Conservation (phyloP, 2,113 vertebrate species). For the Archocentrus centrarchus region DNA sequence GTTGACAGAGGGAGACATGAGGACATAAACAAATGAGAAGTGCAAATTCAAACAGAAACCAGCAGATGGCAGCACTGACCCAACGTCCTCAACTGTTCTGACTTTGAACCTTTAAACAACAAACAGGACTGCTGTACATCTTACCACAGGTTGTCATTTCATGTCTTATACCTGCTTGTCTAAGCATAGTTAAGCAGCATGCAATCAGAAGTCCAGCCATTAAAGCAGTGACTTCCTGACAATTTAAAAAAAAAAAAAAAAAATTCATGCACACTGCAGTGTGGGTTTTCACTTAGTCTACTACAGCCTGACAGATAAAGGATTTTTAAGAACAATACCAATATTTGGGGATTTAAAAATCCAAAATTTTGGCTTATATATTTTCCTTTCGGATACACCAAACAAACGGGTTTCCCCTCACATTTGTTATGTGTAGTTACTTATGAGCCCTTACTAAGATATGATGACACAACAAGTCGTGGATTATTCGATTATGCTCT, state of each 20-base stretch:
- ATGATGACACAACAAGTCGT: neutral
- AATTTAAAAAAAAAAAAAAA: too few species aligned
- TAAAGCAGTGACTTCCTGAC: neutral
- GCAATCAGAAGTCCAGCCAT: neutral
- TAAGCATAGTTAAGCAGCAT: neutral
- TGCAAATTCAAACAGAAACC: slow-evolving; percentile 15
- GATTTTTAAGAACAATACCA: neutral
- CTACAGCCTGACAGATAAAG: neutral
- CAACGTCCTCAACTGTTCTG: neutral
- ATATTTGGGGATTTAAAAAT: neutral
- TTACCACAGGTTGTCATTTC: slow-evolving; percentile 12
- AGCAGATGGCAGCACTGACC: slow-evolving; percentile 66
- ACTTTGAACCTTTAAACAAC: neutral
- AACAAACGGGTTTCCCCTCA: too few species aligned
- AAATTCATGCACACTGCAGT: neutral
- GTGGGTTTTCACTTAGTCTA: neutral
- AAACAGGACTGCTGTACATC: neutral
- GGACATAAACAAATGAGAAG: neutral
- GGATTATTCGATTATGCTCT: neutral
- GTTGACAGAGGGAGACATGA: neutral
- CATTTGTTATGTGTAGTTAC: too few species aligned
- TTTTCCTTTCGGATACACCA: too few species aligned
- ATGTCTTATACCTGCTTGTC: neutral
- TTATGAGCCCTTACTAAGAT: too few species aligned
- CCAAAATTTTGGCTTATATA: too few species aligned